Base-by-base conservation (phyloP, 2,888 invertebrate species). In the Odontocerum albicorne region DNA sequence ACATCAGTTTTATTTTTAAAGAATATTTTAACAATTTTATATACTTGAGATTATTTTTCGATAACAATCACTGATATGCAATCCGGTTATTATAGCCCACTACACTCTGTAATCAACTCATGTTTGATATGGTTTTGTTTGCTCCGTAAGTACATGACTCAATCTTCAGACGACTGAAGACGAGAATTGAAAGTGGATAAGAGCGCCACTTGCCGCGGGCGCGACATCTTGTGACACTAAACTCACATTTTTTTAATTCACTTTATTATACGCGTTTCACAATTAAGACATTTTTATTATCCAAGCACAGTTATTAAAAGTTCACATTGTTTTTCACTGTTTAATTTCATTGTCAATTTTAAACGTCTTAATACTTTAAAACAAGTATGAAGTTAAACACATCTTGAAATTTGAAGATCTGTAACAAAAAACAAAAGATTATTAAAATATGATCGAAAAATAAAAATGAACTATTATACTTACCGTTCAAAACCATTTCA, bases 121-220 rank as follows among this genome's bases (percentile, higher is more conserved):
- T 44, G 40, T 19, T 54, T 55, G 55, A 55, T 55, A 55, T 55
- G 55, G 38, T 49, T 49, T 55, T 55, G 49, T 49, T 49, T 55
- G 55, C 55, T 49, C 44, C 33, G 31, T 7, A 19, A 32, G 16
- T 39, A 21, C 20, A 19, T 19, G 8, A n/a, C 3, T 39, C 39
- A 19, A n/a, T n/a, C n/a, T n/a, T n/a, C n/a, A n/a, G n/a, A n/a
- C n/a, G n/a, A n/a, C n/a, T n/a, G n/a, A n/a, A n/a, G n/a, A n/a
- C n/a, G n/a, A n/a, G n/a, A n/a, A n/a, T n/a, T n/a, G n/a, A n/a
- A 17, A 27, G 44, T 17, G 44, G 44, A 31, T 12, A 19, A 19
- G 31, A 17, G 44, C 44, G 44, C 44, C 44, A 32, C 32, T 44
- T 32, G 44, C 44, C 44, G 44, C 44, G 32, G 31, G 27, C 27